Evolutionary conservation across 2,113 vertebrate genomes (phyloP).

Genomic region (Crotalus horridus): DNA sequence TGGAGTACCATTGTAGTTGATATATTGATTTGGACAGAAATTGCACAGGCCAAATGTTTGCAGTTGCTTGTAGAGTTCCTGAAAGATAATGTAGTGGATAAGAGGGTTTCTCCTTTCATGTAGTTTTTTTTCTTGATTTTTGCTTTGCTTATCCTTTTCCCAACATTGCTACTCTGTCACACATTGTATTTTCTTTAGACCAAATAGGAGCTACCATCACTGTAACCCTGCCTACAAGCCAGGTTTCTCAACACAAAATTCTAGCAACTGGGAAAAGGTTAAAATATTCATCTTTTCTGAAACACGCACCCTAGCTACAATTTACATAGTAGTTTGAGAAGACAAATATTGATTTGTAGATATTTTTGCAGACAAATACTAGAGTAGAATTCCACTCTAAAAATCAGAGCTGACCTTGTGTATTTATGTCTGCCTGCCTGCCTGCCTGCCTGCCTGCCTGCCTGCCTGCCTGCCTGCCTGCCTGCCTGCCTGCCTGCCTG

Average conservation of each 20-base stretch:
- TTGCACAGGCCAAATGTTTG: not conserved
- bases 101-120: not conserved
- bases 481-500: too few relatives aligned
- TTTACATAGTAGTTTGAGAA: not conserved
- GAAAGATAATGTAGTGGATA: not conserved
- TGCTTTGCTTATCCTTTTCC: too few relatives aligned
- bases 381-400: not conserved
- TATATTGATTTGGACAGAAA: not conserved
- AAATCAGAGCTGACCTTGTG: not conserved
- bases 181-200: not conserved
- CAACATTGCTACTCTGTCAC: not conserved
- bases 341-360: not conserved
- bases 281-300: not conserved
- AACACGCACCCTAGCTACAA: not conserved
- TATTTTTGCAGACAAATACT: not conserved
- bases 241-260: not conserved
- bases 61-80: not conserved
- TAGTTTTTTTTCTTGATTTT: too few relatives aligned
- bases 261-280: not conserved
- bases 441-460: too few relatives aligned
- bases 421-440: not conserved
- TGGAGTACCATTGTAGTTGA: not conserved
- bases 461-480: too few relatives aligned
- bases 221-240: too few relatives aligned
- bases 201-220: not conserved